A percentile compares a stretch with the other conserved stretches of the same genome.
Conservation (phyloP, 2,888 invertebrate species). For the Formica aserva region DNA sequence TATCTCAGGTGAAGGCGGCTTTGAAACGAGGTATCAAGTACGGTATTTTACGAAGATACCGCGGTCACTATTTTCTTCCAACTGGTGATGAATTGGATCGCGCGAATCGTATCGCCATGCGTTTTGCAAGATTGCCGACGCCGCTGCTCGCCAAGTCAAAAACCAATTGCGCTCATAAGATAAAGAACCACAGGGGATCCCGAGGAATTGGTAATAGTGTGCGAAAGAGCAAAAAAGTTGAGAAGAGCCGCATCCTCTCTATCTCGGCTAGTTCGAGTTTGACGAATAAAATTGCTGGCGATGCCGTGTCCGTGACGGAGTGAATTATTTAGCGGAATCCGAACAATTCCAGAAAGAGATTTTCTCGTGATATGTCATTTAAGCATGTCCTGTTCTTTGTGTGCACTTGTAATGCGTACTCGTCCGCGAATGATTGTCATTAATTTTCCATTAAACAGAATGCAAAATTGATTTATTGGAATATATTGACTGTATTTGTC, state of each 20-base stretch:
- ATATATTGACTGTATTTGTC: background rate
- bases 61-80: slow-evolving; percentile 80
- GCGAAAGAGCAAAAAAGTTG: slow-evolving; percentile 45
- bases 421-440: background rate
- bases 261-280: slow-evolving; percentile 48
- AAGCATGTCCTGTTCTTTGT: background rate
- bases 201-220: background rate
- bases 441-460: background rate
- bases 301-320: slow-evolving; percentile 20
- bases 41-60: slow-evolving; percentile 77
- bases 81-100: slow-evolving; percentile 77
- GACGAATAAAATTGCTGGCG: slow-evolving; percentile 29
- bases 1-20: slow-evolving; percentile 76
- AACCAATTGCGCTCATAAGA: slow-evolving; percentile 27
- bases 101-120: slow-evolving; percentile 77
- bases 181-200: slow-evolving; percentile 17
- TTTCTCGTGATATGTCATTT: background rate
- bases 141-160: slow-evolving; percentile 64
- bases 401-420: background rate
- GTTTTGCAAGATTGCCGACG: slow-evolving; percentile 79
- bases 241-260: background rate
- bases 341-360: slow-evolving; percentile 1
- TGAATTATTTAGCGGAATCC: slow-evolving; percentile 27
- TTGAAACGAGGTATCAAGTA: slow-evolving; percentile 79
- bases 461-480: background rate